These are phyloP conservation scores for Orthonyx spaldingii DNA, from an alignment of 2,113 vertebrate genomes.

Conservation along the genomic window DNA sequence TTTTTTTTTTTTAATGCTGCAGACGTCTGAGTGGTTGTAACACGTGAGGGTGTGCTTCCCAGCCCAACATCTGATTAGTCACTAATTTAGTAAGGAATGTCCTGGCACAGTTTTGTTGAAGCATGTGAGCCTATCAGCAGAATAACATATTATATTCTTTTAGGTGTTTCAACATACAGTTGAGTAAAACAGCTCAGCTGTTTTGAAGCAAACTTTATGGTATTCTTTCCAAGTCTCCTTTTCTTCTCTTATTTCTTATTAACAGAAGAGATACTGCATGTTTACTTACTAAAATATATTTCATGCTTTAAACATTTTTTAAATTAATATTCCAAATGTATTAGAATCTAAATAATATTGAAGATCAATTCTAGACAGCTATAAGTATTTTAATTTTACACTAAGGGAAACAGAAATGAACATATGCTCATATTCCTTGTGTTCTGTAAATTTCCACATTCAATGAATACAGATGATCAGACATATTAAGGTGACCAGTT, in stretches of 20 bases:
- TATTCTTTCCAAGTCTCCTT: not conserved
- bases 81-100: constrained; percentile 66
- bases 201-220: not conserved
- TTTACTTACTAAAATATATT: not conserved
- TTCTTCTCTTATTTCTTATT: not conserved
- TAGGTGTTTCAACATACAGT: not conserved
- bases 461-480: not conserved
- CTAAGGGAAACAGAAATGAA: not conserved
- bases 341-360: not conserved
- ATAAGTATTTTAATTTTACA: not conserved
- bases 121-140: constrained; percentile 58
- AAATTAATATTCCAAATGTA: not conserved
- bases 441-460: not conserved
- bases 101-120: constrained; percentile 12
- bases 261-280: not conserved
- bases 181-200: not conserved
- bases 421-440: not conserved
- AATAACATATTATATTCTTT: constrained; percentile 56
- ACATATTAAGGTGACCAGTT: not conserved
- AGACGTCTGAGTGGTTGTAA: constrained; percentile 35
- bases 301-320: not conserved
- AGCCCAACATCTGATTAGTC: constrained; percentile 68
- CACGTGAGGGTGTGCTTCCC: constrained; percentile 69
- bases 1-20: not conserved
- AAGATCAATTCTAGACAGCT: not conserved